phyloP scores from a whole-genome alignment of 1,140 invertebrate genomes.

The Nylanderia fulva region DNA sequence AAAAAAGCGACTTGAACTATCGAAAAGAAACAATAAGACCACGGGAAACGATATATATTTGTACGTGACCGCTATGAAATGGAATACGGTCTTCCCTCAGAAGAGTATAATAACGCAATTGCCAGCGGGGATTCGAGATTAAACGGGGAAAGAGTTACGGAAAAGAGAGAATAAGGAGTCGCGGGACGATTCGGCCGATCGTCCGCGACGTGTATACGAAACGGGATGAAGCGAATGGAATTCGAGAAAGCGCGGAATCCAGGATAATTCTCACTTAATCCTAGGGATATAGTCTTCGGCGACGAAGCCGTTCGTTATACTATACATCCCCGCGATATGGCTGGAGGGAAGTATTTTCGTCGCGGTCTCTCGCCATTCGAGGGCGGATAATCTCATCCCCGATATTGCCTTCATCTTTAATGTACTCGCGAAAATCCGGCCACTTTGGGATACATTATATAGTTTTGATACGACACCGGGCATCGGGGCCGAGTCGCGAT shows the following conservation, averaged over 20 bases:
- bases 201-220: conserved; percentile 43
- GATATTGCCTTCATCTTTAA: conserved; percentile 74
- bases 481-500: conserved; percentile 26
- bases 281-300: conserved; percentile 60
- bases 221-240: conserved; percentile 69
- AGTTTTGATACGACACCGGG: background rate
- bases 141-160: conserved; percentile 61
- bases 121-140: conserved; percentile 63
- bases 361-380: conserved; percentile 63
- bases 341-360: conserved; percentile 67
- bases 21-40: conserved; percentile 23
- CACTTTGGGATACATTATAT: conserved; percentile 34
- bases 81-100: conserved; percentile 24
- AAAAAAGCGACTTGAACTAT: background rate
- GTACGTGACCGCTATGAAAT: conserved; percentile 41
- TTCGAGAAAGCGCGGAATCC: conserved; percentile 72
- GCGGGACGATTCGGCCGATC: conserved; percentile 20
- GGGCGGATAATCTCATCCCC: conserved; percentile 68
- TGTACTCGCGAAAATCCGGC: conserved; percentile 69
- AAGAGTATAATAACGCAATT: conserved; percentile 66
- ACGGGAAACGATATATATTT: conserved; percentile 48
- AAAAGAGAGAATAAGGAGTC: conserved; percentile 59
- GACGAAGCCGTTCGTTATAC: conserved; percentile 61
- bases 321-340: conserved; percentile 24
- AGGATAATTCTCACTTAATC: conserved; percentile 73